These are phyloP conservation scores for Drosophila malerkotliana DNA, from an alignment of 1,140 invertebrate species.

Conservation along the genomic window DNA sequence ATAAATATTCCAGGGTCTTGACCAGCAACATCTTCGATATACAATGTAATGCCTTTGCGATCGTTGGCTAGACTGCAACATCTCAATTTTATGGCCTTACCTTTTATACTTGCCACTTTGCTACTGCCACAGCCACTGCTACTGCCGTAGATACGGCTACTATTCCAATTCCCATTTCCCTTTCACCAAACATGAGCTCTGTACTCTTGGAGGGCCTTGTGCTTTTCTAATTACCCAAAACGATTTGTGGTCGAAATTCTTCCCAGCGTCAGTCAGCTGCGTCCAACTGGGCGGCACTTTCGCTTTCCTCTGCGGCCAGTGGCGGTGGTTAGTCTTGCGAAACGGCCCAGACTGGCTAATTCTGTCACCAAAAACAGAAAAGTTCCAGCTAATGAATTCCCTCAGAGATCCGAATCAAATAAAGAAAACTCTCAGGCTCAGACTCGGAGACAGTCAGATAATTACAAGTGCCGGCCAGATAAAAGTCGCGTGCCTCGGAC, in stretches of 20 bases:
- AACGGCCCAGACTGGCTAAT: conserved; percentile 49
- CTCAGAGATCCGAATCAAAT: conserved; percentile 19
- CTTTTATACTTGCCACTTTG: conserved; percentile 58
- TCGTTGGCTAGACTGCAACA: conserved; percentile 53
- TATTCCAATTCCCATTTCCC: conserved; percentile 65
- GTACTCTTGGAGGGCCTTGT: conserved; percentile 39
- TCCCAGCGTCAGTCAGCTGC: conserved; percentile 76
- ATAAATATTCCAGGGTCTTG: conserved; percentile 74
- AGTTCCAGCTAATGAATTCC: conserved; percentile 54
- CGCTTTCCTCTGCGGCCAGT: conserved; percentile 66
- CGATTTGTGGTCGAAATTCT: conserved; percentile 83
- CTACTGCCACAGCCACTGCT: conserved; percentile 8
- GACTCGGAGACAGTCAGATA: conserved; percentile 36
- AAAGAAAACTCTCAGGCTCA: conserved; percentile 51
- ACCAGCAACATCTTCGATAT: conserved; percentile 59
- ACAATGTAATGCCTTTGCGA: conserved; percentile 41
- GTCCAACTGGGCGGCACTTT: conserved; percentile 77
- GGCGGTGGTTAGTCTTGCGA: conserved; percentile 44
- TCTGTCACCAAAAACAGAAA: conserved; percentile 60
- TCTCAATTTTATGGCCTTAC: conserved; percentile 55
- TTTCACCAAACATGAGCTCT: conserved; percentile 69
- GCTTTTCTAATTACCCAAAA: conserved; percentile 75
- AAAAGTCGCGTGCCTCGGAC: conserved; percentile 68
- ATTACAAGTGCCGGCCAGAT: conserved; percentile 46
- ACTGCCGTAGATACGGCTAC: conserved; percentile 4